Conservation (phyloP, 2,113 vertebrate genomes). For the Trogon melanurus region DNA sequence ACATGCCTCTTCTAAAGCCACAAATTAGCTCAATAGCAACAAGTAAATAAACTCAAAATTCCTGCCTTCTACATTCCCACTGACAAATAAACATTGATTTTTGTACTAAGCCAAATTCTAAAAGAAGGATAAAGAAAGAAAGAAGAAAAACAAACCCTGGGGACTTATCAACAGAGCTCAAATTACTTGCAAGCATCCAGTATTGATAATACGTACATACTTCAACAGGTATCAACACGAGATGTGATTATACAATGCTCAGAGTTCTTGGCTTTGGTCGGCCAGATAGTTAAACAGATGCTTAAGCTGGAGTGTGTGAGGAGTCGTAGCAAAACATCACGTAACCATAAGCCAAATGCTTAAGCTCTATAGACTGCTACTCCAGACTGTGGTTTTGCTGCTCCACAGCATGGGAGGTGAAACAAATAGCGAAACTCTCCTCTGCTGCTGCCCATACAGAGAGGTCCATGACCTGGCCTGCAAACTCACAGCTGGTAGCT, state of each 20-base stretch:
- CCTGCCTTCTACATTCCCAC: background rate
- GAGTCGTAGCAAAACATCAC: background rate
- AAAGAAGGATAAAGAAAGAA: background rate
- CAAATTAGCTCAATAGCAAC: background rate
- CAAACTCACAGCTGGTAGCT: background rate
- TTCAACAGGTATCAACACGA: background rate
- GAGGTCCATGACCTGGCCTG: background rate
- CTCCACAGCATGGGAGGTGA: background rate
- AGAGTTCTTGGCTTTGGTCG: background rate
- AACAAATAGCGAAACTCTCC: fast-evolving
- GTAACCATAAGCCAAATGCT: fast-evolving
- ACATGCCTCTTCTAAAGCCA: background rate
- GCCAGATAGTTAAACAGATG: background rate
- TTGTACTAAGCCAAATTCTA: background rate
- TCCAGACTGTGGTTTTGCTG: background rate
- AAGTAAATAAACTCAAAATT: background rate
- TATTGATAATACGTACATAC: background rate
- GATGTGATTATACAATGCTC: background rate
- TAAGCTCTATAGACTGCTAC: background rate
- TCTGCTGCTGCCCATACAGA: background rate
- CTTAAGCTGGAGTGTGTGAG: background rate
- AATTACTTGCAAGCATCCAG: background rate
- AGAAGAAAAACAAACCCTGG: background rate
- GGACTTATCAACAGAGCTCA: background rate
- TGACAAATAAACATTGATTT: background rate